A percentile compares a stretch with the other conserved stretches of the same genome.
phyloP scores from a whole-genome alignment of 2,113 vertebrate species.

The Ochotona princeps region DNA sequence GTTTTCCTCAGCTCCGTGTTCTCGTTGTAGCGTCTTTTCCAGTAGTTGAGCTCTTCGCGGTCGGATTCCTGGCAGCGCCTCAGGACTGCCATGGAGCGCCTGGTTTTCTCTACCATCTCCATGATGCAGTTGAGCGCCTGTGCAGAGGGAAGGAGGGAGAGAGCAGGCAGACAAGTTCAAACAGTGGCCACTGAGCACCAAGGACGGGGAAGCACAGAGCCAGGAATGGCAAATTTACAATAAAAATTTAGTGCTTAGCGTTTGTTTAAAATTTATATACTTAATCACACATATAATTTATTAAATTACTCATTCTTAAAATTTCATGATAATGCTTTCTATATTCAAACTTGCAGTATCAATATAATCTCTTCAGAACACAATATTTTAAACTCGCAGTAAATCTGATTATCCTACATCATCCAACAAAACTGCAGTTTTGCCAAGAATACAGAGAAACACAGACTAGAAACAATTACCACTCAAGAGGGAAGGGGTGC shows the following conservation, averaged over 20 bases:
- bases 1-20: conserved; percentile 94
- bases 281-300: not conserved
- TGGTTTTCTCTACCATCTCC: conserved; percentile 99
- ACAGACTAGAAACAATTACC: not conserved
- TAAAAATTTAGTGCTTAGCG: not conserved
- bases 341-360: conserved; percentile 7
- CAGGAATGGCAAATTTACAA: conserved; percentile 44
- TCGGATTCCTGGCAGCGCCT: conserved; percentile 97
- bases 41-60: conserved; percentile 97
- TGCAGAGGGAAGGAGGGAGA: not conserved
- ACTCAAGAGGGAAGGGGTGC: not conserved
- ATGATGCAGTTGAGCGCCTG: conserved; percentile 98
- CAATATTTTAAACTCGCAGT: not conserved
- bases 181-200: conserved; percentile 11
- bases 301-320: not conserved
- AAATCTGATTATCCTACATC: not conserved
- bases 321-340: conserved; percentile 37
- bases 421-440: not conserved
- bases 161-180: not conserved
- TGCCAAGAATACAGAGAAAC: conserved; percentile 11
- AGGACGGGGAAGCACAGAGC: conserved; percentile 18
- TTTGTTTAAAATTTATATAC: conserved; percentile 1
- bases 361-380: not conserved
- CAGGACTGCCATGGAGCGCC: conserved; percentile 95
- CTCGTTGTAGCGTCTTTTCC: conserved; percentile 94